These are phyloP conservation scores for Myocastor coypus DNA, from an alignment of 2,113 vertebrate species.

Conservation along the genomic window DNA sequence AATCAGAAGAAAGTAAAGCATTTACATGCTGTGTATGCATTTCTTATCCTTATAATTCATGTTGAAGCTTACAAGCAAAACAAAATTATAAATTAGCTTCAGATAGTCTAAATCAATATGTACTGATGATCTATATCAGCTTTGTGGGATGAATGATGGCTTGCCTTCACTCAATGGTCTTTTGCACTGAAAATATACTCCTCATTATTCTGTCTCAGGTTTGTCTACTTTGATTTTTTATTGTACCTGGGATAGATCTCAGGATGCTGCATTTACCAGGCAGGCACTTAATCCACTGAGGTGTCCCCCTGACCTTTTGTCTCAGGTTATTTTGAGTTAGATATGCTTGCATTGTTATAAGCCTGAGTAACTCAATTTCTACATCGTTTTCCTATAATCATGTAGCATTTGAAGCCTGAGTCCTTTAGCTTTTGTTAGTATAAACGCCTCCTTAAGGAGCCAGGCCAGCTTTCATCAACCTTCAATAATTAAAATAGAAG, in stretches of 20 bases:
- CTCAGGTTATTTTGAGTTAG: neutral
- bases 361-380: too few species aligned
- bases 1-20: neutral
- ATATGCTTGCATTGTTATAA: rapidly evolving
- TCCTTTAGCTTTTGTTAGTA: neutral
- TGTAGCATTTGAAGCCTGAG: neutral
- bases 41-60: slow-evolving; percentile 32
- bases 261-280: too few species aligned
- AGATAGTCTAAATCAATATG: neutral
- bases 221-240: too few species aligned
- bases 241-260: too few species aligned
- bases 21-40: neutral
- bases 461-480: neutral
- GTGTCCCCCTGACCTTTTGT: neutral
- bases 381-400: neutral
- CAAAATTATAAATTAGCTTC: neutral
- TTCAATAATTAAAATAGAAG: neutral
- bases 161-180: neutral
- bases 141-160: neutral
- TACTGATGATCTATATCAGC: neutral
- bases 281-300: too few species aligned
- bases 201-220: neutral
- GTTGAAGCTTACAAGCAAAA: neutral
- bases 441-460: neutral
- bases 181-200: neutral